phyloP scores from a whole-genome alignment of 2,113 vertebrate species.

The human (Homo sapiens) region GRCh38 chr9:130704501-130705000 shows the following conservation, averaged over 20 bases:
- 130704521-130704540: no score
- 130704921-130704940: neutral
- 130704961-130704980: no score
- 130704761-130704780: neutral
- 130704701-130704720: neutral
- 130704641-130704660: neutral
- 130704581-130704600: neutral
- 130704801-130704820: neutral
- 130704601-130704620: accelerated
- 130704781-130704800: neutral
- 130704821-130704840: neutral
- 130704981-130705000: no score
- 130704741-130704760: neutral
- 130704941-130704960: neutral
- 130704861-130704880: neutral
- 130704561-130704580: neutral
- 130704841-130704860: neutral
- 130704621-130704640: neutral
- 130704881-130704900: neutral
- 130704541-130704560: neutral
- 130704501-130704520: no score
- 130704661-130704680: neutral
- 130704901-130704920: neutral
- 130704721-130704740: neutral
- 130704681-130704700: neutral